These are phyloP conservation scores for Neolamprologus cancellatus DNA, from an alignment of 2,113 vertebrate genomes.

Conservation along the genomic window DNA sequence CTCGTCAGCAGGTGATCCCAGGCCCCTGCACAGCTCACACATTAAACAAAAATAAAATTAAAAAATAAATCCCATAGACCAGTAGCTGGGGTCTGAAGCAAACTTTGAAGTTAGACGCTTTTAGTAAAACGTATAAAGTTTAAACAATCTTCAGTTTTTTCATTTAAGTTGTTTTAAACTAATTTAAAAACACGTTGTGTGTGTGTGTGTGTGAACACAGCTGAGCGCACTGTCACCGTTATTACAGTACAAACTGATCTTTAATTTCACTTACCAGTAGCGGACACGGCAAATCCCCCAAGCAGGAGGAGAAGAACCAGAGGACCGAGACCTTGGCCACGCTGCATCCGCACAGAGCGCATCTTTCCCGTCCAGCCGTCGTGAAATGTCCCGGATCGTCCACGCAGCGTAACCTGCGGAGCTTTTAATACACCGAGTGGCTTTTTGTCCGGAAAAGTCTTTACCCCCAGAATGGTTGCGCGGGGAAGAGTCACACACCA, in stretches of 20 bases:
- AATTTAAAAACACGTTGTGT: neutral
- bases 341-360: conserved; percentile 57
- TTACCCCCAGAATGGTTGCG: neutral
- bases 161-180: neutral
- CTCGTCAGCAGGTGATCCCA: neutral
- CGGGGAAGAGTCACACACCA: neutral
- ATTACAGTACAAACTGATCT: neutral
- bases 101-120: neutral
- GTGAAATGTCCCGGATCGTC: conserved; percentile 38
- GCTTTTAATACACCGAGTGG: neutral
- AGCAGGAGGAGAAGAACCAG: conserved; percentile 63
- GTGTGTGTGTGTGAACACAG: neutral
- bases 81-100: neutral
- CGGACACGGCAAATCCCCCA: conserved; percentile 35
- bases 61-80: neutral
- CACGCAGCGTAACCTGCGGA: conserved; percentile 3
- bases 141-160: neutral
- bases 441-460: conserved; percentile 9
- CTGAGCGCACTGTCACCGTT: neutral
- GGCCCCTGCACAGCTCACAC: neutral
- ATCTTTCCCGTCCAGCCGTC: conserved; percentile 65
- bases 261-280: conserved; percentile 58
- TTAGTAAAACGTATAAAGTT: neutral
- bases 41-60: fast-evolving
- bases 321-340: conserved; percentile 48